These are phyloP conservation scores for Mermis nigrescens DNA, from an alignment of 2,888 invertebrate species.

Conservation along the genomic window DNA sequence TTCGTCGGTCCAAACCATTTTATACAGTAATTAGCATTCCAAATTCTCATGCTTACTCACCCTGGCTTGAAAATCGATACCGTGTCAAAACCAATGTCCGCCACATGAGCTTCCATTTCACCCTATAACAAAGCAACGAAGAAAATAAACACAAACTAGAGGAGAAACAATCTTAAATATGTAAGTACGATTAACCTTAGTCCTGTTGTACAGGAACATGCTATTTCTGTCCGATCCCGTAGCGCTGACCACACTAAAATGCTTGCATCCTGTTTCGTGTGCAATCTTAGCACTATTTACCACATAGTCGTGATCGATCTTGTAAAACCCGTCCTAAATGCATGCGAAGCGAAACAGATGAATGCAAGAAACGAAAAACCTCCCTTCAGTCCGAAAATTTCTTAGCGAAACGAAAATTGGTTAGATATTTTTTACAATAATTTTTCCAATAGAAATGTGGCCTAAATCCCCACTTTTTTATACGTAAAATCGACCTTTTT, in stretches of 20 bases:
- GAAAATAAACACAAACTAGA: not conserved
- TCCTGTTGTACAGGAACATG: constrained; percentile 35
- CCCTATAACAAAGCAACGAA: constrained; percentile 26
- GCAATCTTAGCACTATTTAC: constrained; percentile 36
- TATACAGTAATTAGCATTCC: too few species aligned
- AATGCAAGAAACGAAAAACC: not conserved
- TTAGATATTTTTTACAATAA: too few species aligned
- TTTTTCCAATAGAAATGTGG: too few species aligned
- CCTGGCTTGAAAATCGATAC: constrained; percentile 33
- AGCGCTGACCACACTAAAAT: constrained; percentile 37
- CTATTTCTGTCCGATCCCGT: constrained; percentile 38
- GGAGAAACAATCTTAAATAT: not conserved
- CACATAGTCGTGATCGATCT: constrained; percentile 40
- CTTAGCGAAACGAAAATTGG: too few species aligned
- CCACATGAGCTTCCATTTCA: constrained; percentile 33
- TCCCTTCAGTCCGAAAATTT: too few species aligned
- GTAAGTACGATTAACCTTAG: constrained; percentile 33
- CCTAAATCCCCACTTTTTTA: too few species aligned
- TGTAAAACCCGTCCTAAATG: constrained; percentile 36
- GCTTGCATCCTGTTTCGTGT: constrained; percentile 35
- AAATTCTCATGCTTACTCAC: too few species aligned
- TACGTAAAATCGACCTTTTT: too few species aligned
- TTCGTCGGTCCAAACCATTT: too few species aligned
- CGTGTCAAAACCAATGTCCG: constrained; percentile 29
- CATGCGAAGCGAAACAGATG: not conserved